phyloP scores from a whole-genome alignment of 2,888 invertebrate genomes.

The Coenonympha arcania region DNA sequence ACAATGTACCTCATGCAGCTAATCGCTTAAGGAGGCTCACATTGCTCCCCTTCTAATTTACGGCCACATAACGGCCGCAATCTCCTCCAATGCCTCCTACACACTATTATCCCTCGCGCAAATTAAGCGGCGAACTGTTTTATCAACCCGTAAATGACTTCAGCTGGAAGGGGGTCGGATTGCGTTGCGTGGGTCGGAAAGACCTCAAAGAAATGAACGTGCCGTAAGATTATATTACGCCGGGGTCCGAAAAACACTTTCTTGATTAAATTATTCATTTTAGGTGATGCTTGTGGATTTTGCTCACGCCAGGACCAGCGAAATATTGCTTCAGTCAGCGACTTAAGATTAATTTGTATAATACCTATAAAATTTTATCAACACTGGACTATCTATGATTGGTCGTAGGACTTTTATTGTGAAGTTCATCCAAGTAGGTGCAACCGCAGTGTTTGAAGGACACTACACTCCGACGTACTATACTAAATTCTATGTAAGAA shows the following conservation, averaged over 20 bases:
- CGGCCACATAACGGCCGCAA: conserved; percentile 47
- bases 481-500: no score
- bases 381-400: no score
- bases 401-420: no score
- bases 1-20: conserved; percentile 1
- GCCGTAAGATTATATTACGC: conserved; percentile 1
- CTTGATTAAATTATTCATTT: background rate
- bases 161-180: conserved; percentile 25
- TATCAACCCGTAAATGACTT: conserved; percentile 38
- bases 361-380: no score
- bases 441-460: no score
- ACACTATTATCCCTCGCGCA: conserved; percentile 46
- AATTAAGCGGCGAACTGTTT: conserved; percentile 48
- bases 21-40: conserved; percentile 4
- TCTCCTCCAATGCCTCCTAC: conserved; percentile 46
- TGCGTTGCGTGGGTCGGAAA: conserved; percentile 21
- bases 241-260: no score
- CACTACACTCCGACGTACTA: no score
- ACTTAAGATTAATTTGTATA: no score
- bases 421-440: no score
- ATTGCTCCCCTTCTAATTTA: conserved; percentile 39
- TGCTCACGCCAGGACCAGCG: no score
- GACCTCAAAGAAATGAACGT: conserved; percentile 16
- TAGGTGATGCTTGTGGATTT: background rate
- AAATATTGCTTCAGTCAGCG: no score